Base-by-base conservation (phyloP, 2,113 vertebrate species). In the Nansenia antarctica region DNA sequence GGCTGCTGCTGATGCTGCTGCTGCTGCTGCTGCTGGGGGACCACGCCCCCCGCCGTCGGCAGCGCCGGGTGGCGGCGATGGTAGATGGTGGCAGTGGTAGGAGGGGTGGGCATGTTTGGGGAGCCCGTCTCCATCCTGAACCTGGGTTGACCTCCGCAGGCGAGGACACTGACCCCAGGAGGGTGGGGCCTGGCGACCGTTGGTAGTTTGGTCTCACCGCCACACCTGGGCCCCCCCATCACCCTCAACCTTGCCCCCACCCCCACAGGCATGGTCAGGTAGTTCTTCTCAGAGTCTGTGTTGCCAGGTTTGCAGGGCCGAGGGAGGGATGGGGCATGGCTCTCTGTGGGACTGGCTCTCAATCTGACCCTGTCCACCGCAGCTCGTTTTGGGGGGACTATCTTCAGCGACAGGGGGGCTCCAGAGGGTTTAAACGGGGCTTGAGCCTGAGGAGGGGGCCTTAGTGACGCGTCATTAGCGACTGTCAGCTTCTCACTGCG, bases 271-370 rank as follows among this genome's bases (percentile, higher is more conserved):
- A 96, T 92, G 45, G 94, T 92, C 73, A 97, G 73, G 77, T 96
- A 96, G 85, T 94, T 94, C 62, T 94, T 94, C 62, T 93, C 96
- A 15, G 93, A 92, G 78, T 96, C 94, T 1, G 82, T 80, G 11
- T 81, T 79, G 24, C 57, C 67, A 34, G 72, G 52, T 47, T 64
- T 2, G 32, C 9, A 11, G 14, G 32, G 70, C 55, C 34, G 79
- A 34, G 52, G 70, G 57, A 78, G 31, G 18, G 69, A n/a, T n/a
- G n/a, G n/a, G n/a, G n/a, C 66, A 14, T 69, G 55, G 72, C 80
- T 89, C 65, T 82, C 81, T 27, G 65, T 71, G 27, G 78, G 69
- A 58, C 29, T 30, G 75, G 70, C 62, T 74, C 69, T 79, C 47
- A 67, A 32, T 67, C 70, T 84, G 52, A 66, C 62, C 69, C 63